Base-by-base conservation (phyloP, 1,140 invertebrate genomes). In the Brachionus rubens region DNA sequence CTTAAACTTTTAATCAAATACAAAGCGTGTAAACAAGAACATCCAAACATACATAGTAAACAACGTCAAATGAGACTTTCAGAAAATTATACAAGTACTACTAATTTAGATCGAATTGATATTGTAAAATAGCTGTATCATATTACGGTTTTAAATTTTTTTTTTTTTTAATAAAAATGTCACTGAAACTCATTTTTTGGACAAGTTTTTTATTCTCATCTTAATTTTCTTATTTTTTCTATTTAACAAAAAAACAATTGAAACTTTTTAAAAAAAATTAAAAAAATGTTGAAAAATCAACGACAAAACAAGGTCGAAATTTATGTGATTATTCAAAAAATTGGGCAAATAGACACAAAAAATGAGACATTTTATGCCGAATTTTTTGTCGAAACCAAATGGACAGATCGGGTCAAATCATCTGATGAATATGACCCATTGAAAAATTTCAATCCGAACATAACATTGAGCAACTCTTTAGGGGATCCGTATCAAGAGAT, bases 321-420 rank as follows among this genome's bases (percentile, higher is more conserved):
- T 43, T 36, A 65, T 24, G 40, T 65, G 12, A 65, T 65, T 3
- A 65, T 65, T 14, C 41, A 43, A 2, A 65, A 65, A 65, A 65
- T 65, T 43, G 59, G 59, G 19, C 59, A 65, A 65, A 65, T 65
- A 65, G 43, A 65, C 30, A 65, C 59, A 1, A 65, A 65, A 43
- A 65, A 65, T 14, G 59, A 65, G 21, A 65, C 59, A 1, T 65
- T 65, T 43, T 65, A 65, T 46, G 59, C 59, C 4, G 59, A 65
- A 28, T 65, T 65, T 65, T 65, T 65, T 41, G 26, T 65, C 10
- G 59, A 65, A 43, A 65, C 59, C 21, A 41, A 43, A 41, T 65
- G 59, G 59, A 24, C 40, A 1, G 59, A 65, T 43, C 40, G 19
- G 12, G 19, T 65, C 0, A 9, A n/a, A 26, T 14, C 24, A 0